Conservation (phyloP, 2,113 vertebrate species). For the Anarrhichthys ocellatus region DNA sequence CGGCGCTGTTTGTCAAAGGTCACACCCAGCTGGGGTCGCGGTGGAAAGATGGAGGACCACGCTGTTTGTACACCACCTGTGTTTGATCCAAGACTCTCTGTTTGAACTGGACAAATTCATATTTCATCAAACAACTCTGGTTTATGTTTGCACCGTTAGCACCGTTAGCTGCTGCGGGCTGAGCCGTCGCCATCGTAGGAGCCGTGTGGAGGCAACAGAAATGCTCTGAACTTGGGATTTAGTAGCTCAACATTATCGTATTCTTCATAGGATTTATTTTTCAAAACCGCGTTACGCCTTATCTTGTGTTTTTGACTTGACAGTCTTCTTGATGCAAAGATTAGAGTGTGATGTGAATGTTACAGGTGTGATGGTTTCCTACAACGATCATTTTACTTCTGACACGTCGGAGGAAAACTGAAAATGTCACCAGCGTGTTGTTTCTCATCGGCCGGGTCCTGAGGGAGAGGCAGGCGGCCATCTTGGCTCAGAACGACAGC, state of each 20-base stretch:
- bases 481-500: constrained; percentile 49
- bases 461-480: constrained; percentile 40
- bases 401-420: background rate
- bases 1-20: constrained; percentile 69
- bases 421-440: background rate
- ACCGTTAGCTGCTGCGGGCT: too few relatives aligned
- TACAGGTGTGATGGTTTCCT: background rate
- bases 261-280: too few relatives aligned
- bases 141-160: too few relatives aligned
- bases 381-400: background rate
- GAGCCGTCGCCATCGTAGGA: too few relatives aligned
- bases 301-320: too few relatives aligned
- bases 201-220: too few relatives aligned
- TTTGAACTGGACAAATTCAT: background rate
- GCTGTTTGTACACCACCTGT: constrained; percentile 33
- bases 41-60: constrained; percentile 18
- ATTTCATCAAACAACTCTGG: too few relatives aligned
- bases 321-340: too few relatives aligned
- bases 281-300: too few relatives aligned
- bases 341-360: too few relatives aligned
- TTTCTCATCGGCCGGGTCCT: background rate
- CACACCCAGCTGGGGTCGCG: constrained; percentile 45
- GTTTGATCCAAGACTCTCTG: constrained; percentile 10
- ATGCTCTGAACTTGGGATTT: too few relatives aligned
- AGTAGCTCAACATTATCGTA: too few relatives aligned